A percentile compares a stretch with the other conserved stretches of the same genome.
Conservation (phyloP, 2,113 vertebrate genomes). For the Megaceryle maxima region DNA sequence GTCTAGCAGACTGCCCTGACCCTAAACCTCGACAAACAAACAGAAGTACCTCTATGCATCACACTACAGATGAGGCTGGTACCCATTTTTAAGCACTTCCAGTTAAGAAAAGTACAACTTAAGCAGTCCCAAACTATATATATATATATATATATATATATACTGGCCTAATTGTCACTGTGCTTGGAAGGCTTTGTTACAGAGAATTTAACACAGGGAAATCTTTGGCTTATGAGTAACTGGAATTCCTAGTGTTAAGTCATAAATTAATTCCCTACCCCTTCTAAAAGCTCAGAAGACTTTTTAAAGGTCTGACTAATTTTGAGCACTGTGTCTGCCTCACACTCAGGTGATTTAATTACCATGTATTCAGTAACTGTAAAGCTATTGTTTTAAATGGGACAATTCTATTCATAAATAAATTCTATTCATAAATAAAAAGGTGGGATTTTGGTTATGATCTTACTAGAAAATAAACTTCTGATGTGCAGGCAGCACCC, state of each 20-base stretch:
- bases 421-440: background rate
- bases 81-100: background rate
- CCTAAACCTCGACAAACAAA: background rate
- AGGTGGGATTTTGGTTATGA: background rate
- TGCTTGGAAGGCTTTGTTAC: background rate
- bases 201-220: background rate
- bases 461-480: background rate
- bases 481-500: background rate
- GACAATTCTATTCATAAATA: background rate
- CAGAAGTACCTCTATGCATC: background rate
- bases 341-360: background rate
- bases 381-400: constrained; percentile 11
- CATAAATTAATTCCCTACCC: background rate
- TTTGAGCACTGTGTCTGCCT: background rate
- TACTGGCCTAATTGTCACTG: background rate
- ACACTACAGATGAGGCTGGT: background rate
- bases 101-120: background rate
- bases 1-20: no score
- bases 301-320: background rate
- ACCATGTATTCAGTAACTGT: constrained; percentile 16
- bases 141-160: no score
- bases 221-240: background rate
- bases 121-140: background rate
- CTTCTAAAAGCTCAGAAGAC: background rate
- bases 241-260: background rate